Base-by-base conservation (phyloP, 2,888 invertebrate genomes). In the Meteorus cinctellus region DNA sequence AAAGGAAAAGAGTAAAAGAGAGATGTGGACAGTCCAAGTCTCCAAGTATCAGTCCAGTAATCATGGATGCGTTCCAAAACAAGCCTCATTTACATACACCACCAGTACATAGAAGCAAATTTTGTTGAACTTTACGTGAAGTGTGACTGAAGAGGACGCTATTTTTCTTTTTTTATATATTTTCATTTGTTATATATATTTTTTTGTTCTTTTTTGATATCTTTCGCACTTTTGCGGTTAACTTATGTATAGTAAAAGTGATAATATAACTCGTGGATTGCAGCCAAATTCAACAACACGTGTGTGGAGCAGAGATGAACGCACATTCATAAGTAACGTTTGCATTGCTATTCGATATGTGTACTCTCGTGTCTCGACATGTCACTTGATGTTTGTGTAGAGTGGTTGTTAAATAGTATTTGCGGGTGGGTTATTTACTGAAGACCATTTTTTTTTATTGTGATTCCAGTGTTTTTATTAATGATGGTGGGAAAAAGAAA, bases 191-290 rank as follows among this genome's bases (percentile, higher is more conserved):
- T 16, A 48, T 48, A 14, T 48, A 3, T 48, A n/a, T 48, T 48
- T 41, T 75, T 55, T 62, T 65, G 16, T 41, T 48, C 45, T 51
- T 12, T 65, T 14, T 31, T 31, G 10, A 14, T 65, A 14, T 66
- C 14, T 29, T 36, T 70, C 14, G 8, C 41, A 36, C 36, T 74
- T 68, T 60, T 16, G 48, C 8, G 29, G 45, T 65, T 60, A 29
- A 51, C 41, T 59, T 63, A n/a, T 65, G 63, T 76, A 24, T 24
- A 78, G 74, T 76, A 65, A 36, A 70, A 72, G 77, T 77, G 78
- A 83, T 82, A 82, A 82, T 84, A 84, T 80, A 81, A 81, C 79
- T 81, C 79, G 78, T 84, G 83, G 82, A 82, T 78, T 74, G 60
- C 72, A 78, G 83, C 82, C 84, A 84, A 84, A 82, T 78, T 68